These are phyloP conservation scores for Glyphotaelius pellucidus DNA, from an alignment of 2,888 invertebrate species.

Conservation along the genomic window DNA sequence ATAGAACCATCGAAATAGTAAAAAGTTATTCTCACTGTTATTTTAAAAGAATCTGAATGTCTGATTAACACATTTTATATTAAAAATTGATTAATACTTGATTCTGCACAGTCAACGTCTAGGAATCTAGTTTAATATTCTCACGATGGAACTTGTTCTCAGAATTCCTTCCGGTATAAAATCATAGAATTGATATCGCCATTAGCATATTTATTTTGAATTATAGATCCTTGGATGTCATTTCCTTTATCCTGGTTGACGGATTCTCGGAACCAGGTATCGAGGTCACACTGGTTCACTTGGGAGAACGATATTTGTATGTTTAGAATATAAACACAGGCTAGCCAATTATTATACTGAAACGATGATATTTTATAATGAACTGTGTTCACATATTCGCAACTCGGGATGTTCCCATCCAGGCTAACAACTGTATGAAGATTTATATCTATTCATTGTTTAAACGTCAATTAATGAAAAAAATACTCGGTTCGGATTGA, in stretches of 20 bases:
- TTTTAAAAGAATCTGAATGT: not conserved
- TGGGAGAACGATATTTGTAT: not conserved
- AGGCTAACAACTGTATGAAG: conserved; percentile 61
- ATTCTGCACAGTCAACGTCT: not conserved
- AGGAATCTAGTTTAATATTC: conserved; percentile 5
- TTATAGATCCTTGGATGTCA: conserved; percentile 51
- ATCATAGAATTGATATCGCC: conserved; percentile 37
- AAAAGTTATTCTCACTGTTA: no score
- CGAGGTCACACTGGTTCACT: conserved; percentile 49
- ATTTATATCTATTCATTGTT: conserved; percentile 67
- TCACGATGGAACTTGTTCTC: conserved; percentile 19
- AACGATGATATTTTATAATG: conserved; percentile 56
- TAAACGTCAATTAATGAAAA: conserved; percentile 67
- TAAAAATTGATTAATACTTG: not conserved
- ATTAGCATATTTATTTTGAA: conserved; percentile 58
- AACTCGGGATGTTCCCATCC: conserved; percentile 29
- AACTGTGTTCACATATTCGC: conserved; percentile 43
- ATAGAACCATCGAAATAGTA: not conserved
- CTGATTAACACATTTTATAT: not conserved
- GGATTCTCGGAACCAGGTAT: conserved; percentile 52
- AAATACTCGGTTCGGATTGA: conserved; percentile 64
- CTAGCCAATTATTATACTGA: conserved; percentile 52
- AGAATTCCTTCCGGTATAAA: conserved; percentile 12
- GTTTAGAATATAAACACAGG: conserved; percentile 56
- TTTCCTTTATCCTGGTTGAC: conserved; percentile 52